These are phyloP conservation scores for Diorhabda sublineata DNA, from an alignment of 1,140 invertebrate genomes.

Conservation along the genomic window DNA sequence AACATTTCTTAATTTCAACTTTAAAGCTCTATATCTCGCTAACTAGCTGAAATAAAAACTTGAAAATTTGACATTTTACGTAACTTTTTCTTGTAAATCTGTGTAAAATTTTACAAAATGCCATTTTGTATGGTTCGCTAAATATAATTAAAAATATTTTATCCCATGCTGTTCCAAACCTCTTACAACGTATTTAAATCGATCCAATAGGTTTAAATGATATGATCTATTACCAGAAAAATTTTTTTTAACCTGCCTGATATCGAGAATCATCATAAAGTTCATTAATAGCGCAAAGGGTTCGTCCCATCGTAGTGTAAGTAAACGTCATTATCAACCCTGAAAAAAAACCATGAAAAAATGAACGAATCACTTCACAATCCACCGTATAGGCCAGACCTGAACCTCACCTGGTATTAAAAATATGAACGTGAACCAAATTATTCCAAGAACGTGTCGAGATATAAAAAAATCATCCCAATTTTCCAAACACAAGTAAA, in stretches of 20 bases:
- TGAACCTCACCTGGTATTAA: conserved; percentile 59
- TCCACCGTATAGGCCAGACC: neutral
- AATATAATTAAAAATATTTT: too few relatives aligned
- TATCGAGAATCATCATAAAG: conserved; percentile 61
- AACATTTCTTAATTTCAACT: too few relatives aligned
- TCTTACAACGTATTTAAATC: too few relatives aligned
- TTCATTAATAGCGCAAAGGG: conserved; percentile 62
- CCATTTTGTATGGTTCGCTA: too few relatives aligned
- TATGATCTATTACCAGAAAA: too few relatives aligned
- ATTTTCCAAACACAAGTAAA: conserved; percentile 54
- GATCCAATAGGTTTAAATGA: too few relatives aligned
- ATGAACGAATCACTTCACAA: neutral
- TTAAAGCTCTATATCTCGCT: too few relatives aligned
- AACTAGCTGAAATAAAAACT: too few relatives aligned
- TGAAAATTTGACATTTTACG: too few relatives aligned
- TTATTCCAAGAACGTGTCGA: conserved; percentile 57
- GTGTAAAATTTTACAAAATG: too few relatives aligned
- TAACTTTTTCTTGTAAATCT: too few relatives aligned
- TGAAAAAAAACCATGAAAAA: conserved; percentile 8
- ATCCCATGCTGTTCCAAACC: too few relatives aligned
- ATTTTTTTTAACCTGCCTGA: conserved; percentile 50
- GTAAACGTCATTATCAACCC: conserved; percentile 58
- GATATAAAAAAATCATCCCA: conserved; percentile 44
- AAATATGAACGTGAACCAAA: conserved; percentile 69
- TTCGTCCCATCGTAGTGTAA: conserved; percentile 68